Evolutionary conservation across 1,140 invertebrate species (phyloP), one percentile per base, ranked within the genome.

Genomic region (Acromyrmex heyeri): DNA sequence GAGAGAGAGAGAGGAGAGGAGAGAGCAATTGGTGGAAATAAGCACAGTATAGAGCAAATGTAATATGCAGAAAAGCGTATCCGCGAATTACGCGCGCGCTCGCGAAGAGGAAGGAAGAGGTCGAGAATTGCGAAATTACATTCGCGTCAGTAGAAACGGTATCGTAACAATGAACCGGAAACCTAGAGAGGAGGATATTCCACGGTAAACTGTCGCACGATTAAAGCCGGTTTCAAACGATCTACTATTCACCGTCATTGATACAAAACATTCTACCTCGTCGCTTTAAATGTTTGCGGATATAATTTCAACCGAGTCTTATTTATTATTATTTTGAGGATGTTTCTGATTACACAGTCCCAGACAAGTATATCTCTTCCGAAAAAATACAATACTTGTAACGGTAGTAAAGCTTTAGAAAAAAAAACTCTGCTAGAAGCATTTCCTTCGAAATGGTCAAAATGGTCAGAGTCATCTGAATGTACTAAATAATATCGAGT

Each of bases 141-240:
- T 62, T 73, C 64, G 67, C 50, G 67, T 55, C 53, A 59, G 73
- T 81, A 44, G 50, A 24, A 69, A 86, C 76, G 76, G 38, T 65
- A 70, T 86, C 77, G 69, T 27, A 86, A 70, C 65, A 86, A 78
- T 86, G 77, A 57, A 69, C 67, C 53, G 64, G 72, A 87, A 87
- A 57, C 76, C 50, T 79, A 48, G 3, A 73, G 44, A 12, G 18
- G 34, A 82, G 67, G 3, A 55, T 73, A 61, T 73, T 82, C 69
- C 55, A 21, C 55, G 55, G 55, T 18, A 14, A 73, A 73, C 34
- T 70, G 69, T 83, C 79, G 69, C 69, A 75, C 69, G 79, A 62
- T 61, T 83, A 73, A 59, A 73, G 55, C 30, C 48, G 4, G 16
- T 82, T 34, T 48, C 57, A 83, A 27, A 48, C 70, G n/a, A 50